Conservation (phyloP, 2,888 invertebrate species). For the Mimas tiliae region DNA sequence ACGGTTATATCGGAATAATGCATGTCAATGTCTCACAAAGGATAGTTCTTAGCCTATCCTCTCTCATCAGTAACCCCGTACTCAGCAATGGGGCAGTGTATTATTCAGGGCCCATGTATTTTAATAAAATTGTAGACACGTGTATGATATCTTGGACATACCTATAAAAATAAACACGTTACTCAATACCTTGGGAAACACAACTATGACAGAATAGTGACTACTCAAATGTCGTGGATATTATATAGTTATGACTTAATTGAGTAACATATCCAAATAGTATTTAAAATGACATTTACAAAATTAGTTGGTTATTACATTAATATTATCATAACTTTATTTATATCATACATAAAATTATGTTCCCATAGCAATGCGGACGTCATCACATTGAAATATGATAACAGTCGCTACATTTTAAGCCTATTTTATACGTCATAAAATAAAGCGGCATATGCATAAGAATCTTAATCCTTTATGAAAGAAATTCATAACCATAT, state of each 20-base stretch:
- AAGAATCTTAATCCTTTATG: constrained; percentile 67
- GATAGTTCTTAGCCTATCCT: too few species aligned
- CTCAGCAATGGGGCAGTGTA: too few species aligned
- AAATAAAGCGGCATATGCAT: constrained; percentile 55
- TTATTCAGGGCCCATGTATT: too few species aligned
- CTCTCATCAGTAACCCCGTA: too few species aligned
- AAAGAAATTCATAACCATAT: constrained; percentile 65
- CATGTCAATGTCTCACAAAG: not conserved
- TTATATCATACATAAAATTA: constrained; percentile 18
- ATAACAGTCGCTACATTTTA: constrained; percentile 63
- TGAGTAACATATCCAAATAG: not conserved
- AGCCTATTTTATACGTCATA: constrained; percentile 53
- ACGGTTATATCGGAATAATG: not conserved
- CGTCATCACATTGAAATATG: constrained; percentile 60
- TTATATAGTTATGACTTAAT: not conserved
- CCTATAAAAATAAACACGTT: too few species aligned
- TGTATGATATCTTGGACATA: too few species aligned
- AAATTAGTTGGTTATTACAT: constrained; percentile 12
- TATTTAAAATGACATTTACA: constrained; percentile 6
- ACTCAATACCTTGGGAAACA: too few species aligned
- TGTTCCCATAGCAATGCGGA: constrained; percentile 16
- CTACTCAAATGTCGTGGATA: too few species aligned
- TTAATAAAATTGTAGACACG: too few species aligned
- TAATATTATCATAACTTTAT: constrained; percentile 17
- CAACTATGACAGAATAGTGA: not conserved